Base-by-base conservation (phyloP, 1,140 invertebrate species). In the Drosophila subobscura region DNA sequence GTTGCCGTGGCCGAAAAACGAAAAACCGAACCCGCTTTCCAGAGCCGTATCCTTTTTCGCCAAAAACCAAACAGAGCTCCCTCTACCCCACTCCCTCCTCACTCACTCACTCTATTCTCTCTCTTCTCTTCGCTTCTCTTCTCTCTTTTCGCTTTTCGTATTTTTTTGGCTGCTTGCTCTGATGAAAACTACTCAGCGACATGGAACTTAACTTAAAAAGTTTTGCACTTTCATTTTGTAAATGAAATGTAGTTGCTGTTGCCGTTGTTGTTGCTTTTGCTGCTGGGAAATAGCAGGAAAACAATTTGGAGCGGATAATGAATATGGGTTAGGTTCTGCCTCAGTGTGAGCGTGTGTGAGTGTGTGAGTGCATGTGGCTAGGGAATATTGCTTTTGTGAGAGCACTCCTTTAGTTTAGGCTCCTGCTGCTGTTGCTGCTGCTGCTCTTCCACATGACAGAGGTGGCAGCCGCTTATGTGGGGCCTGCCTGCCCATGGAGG, bases 191-290 rank as follows among this genome's bases (percentile, higher is more conserved):
- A 88, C 84, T 86, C 81, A 86, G 61, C 81, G 81, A 86, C 83
- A 86, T 88, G 84, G 88, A 86, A 86, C 83, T 86, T 86, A 86
- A 88, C 83, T 86, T 86, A 86, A 86, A 86, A 86, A 86, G 83
- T 86, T 86, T 86, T 86, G 78, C 83, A 86, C 83, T 86, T 86
- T 86, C 83, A 86, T 86, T 86, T 86, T 71, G 81, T 86, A 85
- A 86, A 85, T 85, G 81, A 85, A 85, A 85, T 86, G 80, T 79
- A 80, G 74, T 65, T 75, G 79, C 29, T 72, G 65, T 44, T 50
- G 42, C 25, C 40, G 40, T 16, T 58, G 40, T 44, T 56, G 63
- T 42, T 60, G 59, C 27, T 54, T 16, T 41, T 67, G 63, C 29
- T 76, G 72, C 23, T 67, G 74, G 27, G 53, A 77, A 85, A 85